Conservation (phyloP, 2,113 vertebrate species). For the Tragelaphus scriptus region DNA sequence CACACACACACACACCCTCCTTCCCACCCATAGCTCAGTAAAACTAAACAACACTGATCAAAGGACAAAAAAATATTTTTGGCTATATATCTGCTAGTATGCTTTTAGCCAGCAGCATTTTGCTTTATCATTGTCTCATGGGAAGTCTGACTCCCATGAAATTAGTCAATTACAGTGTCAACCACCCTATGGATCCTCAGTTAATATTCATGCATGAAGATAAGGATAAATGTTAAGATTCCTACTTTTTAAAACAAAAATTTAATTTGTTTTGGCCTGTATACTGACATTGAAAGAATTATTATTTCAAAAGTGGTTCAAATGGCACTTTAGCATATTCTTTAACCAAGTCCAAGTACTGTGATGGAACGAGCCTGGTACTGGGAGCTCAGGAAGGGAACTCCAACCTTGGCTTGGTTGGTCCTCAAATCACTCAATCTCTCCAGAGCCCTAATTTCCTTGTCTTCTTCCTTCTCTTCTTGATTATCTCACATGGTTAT, state of each 20-base stretch:
- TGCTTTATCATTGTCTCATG: background rate
- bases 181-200: background rate
- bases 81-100: background rate
- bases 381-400: no score
- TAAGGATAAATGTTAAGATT: background rate
- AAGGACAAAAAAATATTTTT: background rate
- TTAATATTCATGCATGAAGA: background rate
- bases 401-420: background rate
- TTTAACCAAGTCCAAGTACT: background rate
- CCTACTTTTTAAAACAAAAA: background rate
- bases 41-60: background rate
- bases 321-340: background rate
- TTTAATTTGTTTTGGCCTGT: background rate
- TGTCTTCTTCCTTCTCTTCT: background rate
- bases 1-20: background rate
- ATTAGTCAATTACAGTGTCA: background rate
- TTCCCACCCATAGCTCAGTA: background rate
- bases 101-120: background rate
- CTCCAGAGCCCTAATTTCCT: background rate
- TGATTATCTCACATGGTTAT: background rate
- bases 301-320: background rate
- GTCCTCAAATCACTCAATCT: background rate
- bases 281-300: conserved; percentile 3
- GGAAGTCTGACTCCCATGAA: background rate
- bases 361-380: background rate